Evolutionary conservation across 2,797 vertebrate species (phyloP).

Genomic region (Acipenser oxyrinchus): DNA sequence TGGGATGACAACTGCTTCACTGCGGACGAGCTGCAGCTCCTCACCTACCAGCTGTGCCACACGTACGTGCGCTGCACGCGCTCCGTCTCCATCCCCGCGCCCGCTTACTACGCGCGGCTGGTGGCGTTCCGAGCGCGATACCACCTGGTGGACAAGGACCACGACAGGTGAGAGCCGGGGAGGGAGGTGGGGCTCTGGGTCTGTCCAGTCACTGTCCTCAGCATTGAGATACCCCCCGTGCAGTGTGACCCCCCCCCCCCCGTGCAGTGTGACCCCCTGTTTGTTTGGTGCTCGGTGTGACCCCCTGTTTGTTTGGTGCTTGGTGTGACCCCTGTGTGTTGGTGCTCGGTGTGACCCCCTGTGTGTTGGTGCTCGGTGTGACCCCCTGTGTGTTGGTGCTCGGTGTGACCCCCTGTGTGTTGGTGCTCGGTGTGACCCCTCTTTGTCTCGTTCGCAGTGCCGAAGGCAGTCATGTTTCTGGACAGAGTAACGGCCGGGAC

Average conservation of each 20-base stretch:
- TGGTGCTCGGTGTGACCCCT: too few species aligned
- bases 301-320: too few species aligned
- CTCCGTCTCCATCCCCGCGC: conserved; percentile 93
- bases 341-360: too few species aligned
- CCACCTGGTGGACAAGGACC: conserved; percentile 98
- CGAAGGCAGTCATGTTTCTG: conserved; percentile 97
- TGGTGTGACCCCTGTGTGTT: too few species aligned
- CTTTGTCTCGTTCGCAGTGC: conserved; percentile 58
- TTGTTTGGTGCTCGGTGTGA: too few species aligned
- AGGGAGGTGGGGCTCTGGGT: neutral
- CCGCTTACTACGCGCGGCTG: conserved; percentile 91
- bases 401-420: too few species aligned
- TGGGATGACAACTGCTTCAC: conserved; percentile 99
- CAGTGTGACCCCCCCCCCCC: too few species aligned
- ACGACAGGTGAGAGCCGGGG: conserved; percentile 74
- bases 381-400: too few species aligned
- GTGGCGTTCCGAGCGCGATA: conserved; percentile 95
- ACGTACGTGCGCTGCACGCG: conserved; percentile 95
- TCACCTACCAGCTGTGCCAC: conserved; percentile 97
- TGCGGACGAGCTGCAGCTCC: conserved; percentile 88
- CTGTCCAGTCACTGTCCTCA: neutral
- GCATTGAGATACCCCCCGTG: neutral
- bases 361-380: too few species aligned
- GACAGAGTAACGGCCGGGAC: conserved; percentile 96
- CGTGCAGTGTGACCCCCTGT: too few species aligned